These are phyloP conservation scores for Centropus bengalensis DNA, from an alignment of 2,113 vertebrate genomes.

Conservation along the genomic window DNA sequence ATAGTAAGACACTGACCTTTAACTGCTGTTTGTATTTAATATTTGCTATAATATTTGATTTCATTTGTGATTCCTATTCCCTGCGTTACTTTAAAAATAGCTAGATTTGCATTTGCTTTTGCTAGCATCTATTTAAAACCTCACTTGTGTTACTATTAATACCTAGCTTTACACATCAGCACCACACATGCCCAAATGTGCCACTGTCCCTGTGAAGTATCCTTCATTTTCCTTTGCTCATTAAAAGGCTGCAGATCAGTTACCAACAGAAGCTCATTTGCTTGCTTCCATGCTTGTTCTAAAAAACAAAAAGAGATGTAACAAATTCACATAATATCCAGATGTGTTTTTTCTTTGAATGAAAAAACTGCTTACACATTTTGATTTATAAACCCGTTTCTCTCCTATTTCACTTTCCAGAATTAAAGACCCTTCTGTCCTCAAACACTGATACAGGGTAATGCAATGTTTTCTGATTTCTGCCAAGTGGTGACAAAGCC, in stretches of 20 bases:
- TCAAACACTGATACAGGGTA: neutral
- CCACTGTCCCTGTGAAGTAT: neutral
- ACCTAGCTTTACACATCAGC: neutral
- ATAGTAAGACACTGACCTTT: slow-evolving; percentile 15
- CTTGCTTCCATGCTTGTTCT: neutral
- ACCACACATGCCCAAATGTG: neutral
- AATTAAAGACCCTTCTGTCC: neutral
- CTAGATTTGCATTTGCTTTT: slow-evolving; percentile 24
- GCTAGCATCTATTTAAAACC: slow-evolving; percentile 31
- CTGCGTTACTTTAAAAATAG: slow-evolving; percentile 17
- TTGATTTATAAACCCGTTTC: neutral
- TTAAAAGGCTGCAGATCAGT: neutral
- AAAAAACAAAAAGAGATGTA: neutral
- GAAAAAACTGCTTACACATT: neutral
- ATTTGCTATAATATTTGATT: slow-evolving; percentile 6
- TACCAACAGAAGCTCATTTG: neutral
- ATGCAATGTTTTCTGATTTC: neutral
- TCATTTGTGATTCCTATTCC: neutral
- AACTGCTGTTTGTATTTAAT: neutral
- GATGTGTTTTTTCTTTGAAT: neutral
- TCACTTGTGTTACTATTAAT: neutral
- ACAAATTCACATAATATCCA: neutral
- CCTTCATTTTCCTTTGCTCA: neutral
- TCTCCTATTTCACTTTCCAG: neutral
- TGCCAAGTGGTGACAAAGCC: neutral